Percentiles rank a stretch among this genome's conserved stretches.
Evolutionary conservation across 2,113 vertebrate genomes (phyloP).

Genomic region (Rutilus rutilus): DNA sequence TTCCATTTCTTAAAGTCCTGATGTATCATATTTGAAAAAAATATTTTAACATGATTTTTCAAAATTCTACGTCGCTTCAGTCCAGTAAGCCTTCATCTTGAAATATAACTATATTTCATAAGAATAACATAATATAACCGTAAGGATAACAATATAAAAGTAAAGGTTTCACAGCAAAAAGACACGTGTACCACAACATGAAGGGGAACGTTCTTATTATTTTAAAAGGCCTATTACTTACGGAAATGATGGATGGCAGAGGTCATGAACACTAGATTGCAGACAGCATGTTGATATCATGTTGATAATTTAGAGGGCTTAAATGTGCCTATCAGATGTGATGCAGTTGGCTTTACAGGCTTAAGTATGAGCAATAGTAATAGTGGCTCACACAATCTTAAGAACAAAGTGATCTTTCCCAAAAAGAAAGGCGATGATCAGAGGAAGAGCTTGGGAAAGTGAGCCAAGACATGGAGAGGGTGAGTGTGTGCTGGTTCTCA

Average conservation of each 20-base stretch:
- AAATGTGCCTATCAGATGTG: neutral
- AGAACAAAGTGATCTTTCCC: neutral
- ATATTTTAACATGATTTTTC: neutral
- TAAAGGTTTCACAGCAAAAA: neutral
- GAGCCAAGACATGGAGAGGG: slow-evolving; percentile 8
- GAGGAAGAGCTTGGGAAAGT: neutral
- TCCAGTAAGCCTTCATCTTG: neutral
- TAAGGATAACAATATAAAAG: neutral
- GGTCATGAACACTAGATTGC: neutral
- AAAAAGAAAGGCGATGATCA: neutral
- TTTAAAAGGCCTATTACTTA: neutral
- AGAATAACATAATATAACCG: no score
- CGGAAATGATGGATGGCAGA: neutral
- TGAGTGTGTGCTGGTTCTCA: slow-evolving; percentile 44
- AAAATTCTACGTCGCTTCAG: neutral
- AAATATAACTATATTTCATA: neutral
- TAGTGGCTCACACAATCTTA: neutral
- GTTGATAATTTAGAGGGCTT: neutral
- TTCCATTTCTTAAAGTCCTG: neutral
- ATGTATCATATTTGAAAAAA: neutral
- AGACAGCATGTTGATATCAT: neutral
- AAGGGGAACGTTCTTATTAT: neutral
- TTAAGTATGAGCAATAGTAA: neutral
- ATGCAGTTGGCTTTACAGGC: neutral
- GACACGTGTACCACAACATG: neutral